Evolutionary conservation across 2,113 vertebrate genomes (phyloP).

Genomic region (Hippocampus comes): DNA sequence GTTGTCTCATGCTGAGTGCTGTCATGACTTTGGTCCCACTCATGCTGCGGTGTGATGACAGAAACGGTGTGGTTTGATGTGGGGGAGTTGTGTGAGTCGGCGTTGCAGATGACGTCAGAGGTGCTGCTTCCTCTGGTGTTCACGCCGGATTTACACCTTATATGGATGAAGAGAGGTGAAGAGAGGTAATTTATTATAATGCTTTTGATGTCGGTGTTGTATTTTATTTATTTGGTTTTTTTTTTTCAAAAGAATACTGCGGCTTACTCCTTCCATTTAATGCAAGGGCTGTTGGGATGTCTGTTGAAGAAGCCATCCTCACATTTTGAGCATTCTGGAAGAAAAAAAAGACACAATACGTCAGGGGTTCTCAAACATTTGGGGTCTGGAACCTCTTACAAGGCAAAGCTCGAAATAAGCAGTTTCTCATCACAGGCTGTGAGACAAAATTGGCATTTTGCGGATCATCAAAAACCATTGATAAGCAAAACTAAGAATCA

Average conservation of each 20-base stretch:
- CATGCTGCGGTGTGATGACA: background rate
- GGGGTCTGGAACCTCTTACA: no score
- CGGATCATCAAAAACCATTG: no score
- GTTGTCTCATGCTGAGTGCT: background rate
- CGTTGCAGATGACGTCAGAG: constrained; percentile 41
- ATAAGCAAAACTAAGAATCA: no score
- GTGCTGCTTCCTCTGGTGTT: constrained; percentile 10
- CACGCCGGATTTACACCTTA: constrained; percentile 53
- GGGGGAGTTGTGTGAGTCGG: background rate
- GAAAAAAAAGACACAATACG: background rate
- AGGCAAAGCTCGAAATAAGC: no score
- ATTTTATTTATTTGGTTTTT: background rate
- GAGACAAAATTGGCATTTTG: no score
- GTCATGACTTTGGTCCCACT: background rate
- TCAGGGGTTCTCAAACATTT: background rate
- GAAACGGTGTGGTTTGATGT: background rate
- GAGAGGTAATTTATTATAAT: background rate
- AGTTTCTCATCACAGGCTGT: no score
- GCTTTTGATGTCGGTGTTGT: background rate
- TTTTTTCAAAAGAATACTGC: background rate
- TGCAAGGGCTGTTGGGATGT: background rate
- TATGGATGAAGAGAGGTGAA: background rate
- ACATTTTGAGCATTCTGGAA: constrained; percentile 43
- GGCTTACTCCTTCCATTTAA: constrained; percentile 52
- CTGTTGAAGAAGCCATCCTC: constrained; percentile 34